Base-by-base conservation (phyloP, 1,140 invertebrate species). In the fruit fly (Drosophila melanogaster) region DNA sequence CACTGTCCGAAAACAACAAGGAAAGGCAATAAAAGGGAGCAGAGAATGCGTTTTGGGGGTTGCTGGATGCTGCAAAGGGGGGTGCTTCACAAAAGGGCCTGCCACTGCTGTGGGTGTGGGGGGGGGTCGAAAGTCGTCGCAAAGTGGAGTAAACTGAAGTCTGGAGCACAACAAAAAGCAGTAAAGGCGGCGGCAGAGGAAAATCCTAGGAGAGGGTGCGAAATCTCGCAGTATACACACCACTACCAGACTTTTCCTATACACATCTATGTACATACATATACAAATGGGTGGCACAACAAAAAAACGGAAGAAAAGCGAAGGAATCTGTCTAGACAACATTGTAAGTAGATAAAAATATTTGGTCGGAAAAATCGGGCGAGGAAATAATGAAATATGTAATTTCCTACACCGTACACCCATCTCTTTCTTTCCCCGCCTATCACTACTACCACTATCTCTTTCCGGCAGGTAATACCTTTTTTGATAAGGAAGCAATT, bases 41-140 rank as follows among this genome's bases (percentile, higher is more conserved):
- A 60, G 67, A 73, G 76, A 85, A 81, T 85, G 81, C 78, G 81
- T 78, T 85, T 81, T 65, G 69, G 83, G 81, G 81, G 81, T 85
- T 81, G 81, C 60, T 71, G 59, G 74, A 79, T 64, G 79, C 79
- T 78, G 79, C 24, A 10, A 37, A 37, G 44, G 57, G 57, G 26
- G 46, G 35, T n/a, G 6, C 3, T n/a, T 11, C 12, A 33, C 24
- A 15, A 37, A 30, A 38, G 44, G 55, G 37, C 26, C 43, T 38
- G 55, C 50, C 14, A 47, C 33, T 61, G 17, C 35, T 17, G 64
- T 26, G 41, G 3, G 37, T 37, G 35, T 37, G 35, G 35, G 15
- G 46, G 50, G 35, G 60, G 72, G 70, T 56, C 72, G 69, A 73
- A 74, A 74, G 71, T 74, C 71, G 62, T 19, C 46, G 62, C 17